A percentile compares a stretch with the other conserved stretches of the same genome.
These are phyloP conservation scores for Sebastes minor DNA, from an alignment of 2,797 vertebrate species.

Conservation along the genomic window DNA sequence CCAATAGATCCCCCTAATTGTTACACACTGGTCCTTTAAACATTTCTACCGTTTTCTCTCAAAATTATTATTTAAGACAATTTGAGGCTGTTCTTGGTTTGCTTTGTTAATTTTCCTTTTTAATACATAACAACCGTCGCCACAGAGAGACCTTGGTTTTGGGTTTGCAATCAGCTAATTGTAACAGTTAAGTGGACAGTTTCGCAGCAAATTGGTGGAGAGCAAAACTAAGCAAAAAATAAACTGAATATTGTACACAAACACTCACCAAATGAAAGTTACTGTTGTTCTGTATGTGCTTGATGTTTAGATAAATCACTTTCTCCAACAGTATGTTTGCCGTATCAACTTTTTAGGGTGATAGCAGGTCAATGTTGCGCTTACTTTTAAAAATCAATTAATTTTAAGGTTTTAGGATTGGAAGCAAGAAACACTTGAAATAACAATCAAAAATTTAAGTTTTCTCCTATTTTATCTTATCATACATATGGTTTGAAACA, in stretches of 20 bases:
- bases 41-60: not conserved
- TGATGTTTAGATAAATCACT: not conserved
- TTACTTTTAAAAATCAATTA: not conserved
- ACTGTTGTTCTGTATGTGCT: not conserved
- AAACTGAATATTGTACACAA: fast-evolving
- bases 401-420: not conserved
- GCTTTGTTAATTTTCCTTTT: not conserved
- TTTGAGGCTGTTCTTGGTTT: not conserved
- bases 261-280: fast-evolving
- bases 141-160: not conserved
- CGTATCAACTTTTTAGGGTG: not conserved
- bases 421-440: not conserved
- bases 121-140: not conserved
- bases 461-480: not conserved
- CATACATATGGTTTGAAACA: not conserved
- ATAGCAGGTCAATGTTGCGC: not conserved
- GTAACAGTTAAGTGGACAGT: not conserved
- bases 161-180: not conserved
- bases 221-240: not conserved
- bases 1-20: too few relatives aligned
- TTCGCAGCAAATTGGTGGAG: not conserved
- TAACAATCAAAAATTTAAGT: not conserved
- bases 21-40: not conserved
- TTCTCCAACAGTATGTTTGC: not conserved
- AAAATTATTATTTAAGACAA: not conserved